Evolutionary conservation across 2,113 vertebrate species (phyloP), one percentile per base, ranked within the genome.

Genomic region (Callospermophilus lateralis): DNA sequence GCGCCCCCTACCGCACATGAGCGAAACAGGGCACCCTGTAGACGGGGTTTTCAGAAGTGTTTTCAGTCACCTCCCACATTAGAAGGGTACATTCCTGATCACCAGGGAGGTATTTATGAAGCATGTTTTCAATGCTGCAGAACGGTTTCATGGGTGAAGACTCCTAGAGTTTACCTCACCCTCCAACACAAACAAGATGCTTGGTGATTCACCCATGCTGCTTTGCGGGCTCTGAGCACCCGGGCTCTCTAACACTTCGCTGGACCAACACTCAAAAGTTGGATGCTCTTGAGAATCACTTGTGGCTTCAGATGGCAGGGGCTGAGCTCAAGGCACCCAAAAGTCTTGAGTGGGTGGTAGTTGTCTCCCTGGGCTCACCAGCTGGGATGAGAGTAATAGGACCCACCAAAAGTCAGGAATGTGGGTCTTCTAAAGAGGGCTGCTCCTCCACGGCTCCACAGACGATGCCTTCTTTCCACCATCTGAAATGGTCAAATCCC

Each of bases 81-180:
- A 67, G 83, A 94, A 74, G 83, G 68, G 63, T n/a, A 79, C 96
- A 94, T 97, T 96, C 97, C 84, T 95, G 93, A 45, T 95, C 96
- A 92, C 74, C 72, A 63, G 84, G 92, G 96, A 94, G 91, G 85
- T 96, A 45, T 96, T 97, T 77, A 85, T 86, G 67, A 93, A 95
- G 51, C 58, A 26, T 93, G 83, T 87, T 97, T 97, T 96, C 76
- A 87, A 76, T 77, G 45, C 70, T 72, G 89, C 55, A 55, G 96
- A 94, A 81, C n/a, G 81, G 87, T 95, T 97, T 97, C 94, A 97
- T 96, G 93, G 96, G 84, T 80, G 70, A 92, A 95, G 87, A 42
- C 42, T 95, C 85, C 53, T 61, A 74, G 63, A 58, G 48, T 88
- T 90, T 83, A 67, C 81, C 42, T 95, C 92, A 76, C 0, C n/a